Conservation (phyloP, 2,797 vertebrate genomes). For the Neosilurus mollespiculum region DNA sequence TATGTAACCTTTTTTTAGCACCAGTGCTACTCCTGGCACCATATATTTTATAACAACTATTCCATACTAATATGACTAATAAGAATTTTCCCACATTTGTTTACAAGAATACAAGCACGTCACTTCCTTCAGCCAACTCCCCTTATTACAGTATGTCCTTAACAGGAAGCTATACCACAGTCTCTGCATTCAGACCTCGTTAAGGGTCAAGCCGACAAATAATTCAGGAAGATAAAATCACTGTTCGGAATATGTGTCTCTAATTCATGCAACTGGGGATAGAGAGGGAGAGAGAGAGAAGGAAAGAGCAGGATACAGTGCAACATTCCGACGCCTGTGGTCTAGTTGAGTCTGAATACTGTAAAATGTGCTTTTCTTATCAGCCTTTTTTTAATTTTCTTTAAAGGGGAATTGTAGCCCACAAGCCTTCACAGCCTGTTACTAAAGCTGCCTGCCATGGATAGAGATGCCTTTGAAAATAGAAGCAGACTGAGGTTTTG, state of each 20-base stretch:
- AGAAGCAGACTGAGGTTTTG: conserved; percentile 10
- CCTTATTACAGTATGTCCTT: conserved; percentile 33
- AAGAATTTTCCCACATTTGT: conserved; percentile 8
- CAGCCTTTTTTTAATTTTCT: conserved; percentile 60
- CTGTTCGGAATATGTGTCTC: conserved; percentile 36
- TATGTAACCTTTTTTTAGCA: background rate
- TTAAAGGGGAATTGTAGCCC: conserved; percentile 42
- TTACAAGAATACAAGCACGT: conserved; percentile 23
- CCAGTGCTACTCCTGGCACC: background rate
- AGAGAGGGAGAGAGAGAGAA: conserved; percentile 14
- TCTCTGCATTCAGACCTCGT: conserved; percentile 50
- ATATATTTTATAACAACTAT: background rate
- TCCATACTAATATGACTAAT: background rate
- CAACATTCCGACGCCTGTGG: conserved; percentile 62
- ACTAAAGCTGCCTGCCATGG: conserved; percentile 24
- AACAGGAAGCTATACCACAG: conserved; percentile 45
- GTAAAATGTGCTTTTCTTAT: conserved; percentile 59
- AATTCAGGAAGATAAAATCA: conserved; percentile 55
- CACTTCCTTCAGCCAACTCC: conserved; percentile 28
- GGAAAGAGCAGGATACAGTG: conserved; percentile 43
- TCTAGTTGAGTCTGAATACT: conserved; percentile 50
- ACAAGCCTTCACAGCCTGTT: conserved; percentile 49
- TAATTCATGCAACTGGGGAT: conserved; percentile 40
- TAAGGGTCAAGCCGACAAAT: conserved; percentile 51
- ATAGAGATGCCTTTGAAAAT: conserved; percentile 21